Conservation (phyloP, 2,888 invertebrate genomes). For the Aethes cnicana region DNA sequence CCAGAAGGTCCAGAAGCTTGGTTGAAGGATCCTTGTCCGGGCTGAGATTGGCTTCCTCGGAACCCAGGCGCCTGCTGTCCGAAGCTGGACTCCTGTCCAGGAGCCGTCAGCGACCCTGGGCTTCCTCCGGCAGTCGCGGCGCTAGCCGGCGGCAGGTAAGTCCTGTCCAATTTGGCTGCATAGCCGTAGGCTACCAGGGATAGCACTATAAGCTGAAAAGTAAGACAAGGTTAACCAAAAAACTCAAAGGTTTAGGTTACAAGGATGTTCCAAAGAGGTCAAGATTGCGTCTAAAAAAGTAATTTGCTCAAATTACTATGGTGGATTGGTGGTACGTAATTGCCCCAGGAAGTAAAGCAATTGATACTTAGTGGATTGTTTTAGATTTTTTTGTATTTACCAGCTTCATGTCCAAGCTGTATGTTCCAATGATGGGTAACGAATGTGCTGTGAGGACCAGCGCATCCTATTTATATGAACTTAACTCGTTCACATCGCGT, state of each 20-base stretch:
- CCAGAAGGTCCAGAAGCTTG: conserved; percentile 27
- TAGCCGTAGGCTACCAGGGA: conserved; percentile 66
- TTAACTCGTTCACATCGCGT: conserved; percentile 69
- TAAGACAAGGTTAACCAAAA: conserved; percentile 19
- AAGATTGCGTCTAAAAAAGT: conserved; percentile 10
- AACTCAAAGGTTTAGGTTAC: conserved; percentile 30
- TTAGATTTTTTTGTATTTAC: conserved; percentile 47
- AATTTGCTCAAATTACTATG: conserved; percentile 12
- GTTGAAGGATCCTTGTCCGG: conserved; percentile 6
- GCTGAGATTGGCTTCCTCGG: conserved; percentile 23
- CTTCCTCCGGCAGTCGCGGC: conserved; percentile 71
- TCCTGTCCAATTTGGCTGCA: conserved; percentile 72
- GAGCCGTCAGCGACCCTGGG: conserved; percentile 63
- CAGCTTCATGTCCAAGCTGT: conserved; percentile 77
- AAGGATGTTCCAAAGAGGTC: conserved; percentile 6
- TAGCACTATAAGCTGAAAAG: conserved; percentile 67
- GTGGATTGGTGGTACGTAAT: conserved; percentile 5
- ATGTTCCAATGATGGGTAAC: conserved; percentile 49
- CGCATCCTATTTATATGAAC: conserved; percentile 75
- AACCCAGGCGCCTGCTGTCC: conserved; percentile 32
- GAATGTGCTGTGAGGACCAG: conserved; percentile 58
- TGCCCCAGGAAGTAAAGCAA: conserved; percentile 5
- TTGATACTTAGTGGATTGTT: neutral
- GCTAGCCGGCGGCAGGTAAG: conserved; percentile 69
- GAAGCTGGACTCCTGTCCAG: conserved; percentile 37